phyloP scores from a whole-genome alignment of 1,140 invertebrate genomes.

The Tribolium castaneum region DNA sequence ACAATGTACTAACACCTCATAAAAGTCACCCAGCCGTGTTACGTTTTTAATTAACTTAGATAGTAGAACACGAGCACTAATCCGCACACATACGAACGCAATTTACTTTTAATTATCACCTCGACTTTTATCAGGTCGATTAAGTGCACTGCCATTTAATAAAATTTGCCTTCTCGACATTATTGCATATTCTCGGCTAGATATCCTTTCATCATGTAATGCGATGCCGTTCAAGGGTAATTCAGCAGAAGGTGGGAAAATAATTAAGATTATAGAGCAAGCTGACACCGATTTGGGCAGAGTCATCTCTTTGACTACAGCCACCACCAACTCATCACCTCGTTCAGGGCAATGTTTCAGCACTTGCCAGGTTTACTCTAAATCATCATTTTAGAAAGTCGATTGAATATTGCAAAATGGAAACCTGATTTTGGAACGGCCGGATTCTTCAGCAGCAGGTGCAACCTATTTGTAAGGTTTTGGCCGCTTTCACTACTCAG shows the following conservation, averaged over 20 bases:
- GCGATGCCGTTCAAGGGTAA: slow-evolving; percentile 26
- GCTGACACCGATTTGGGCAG: background rate
- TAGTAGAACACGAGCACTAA: slow-evolving; percentile 5
- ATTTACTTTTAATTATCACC: slow-evolving; percentile 29
- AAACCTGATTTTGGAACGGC: background rate
- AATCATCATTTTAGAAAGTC: slow-evolving; percentile 7
- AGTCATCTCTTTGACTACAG: background rate
- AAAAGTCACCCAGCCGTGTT: slow-evolving; percentile 27
- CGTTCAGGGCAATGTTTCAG: background rate
- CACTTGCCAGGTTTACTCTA: background rate
- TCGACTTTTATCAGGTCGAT: slow-evolving; percentile 19
- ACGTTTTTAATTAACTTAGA: slow-evolving; percentile 30
- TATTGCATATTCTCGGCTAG: slow-evolving; percentile 8
- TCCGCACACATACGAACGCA: slow-evolving; percentile 7
- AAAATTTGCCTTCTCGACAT: slow-evolving; percentile 18
- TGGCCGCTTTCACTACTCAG: slow-evolving; percentile 1
- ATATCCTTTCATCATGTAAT: slow-evolving; percentile 20
- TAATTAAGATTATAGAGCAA: slow-evolving; percentile 27
- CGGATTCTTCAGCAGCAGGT: slow-evolving; percentile 46
- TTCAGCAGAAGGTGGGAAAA: slow-evolving; percentile 25
- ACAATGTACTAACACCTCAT: slow-evolving; percentile 32
- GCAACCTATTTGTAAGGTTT: slow-evolving; percentile 36
- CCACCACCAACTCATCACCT: background rate
- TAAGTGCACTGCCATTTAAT: slow-evolving; percentile 10
- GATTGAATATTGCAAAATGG: slow-evolving; percentile 13